These are phyloP conservation scores for Molanna angustata DNA, from an alignment of 2,888 invertebrate species.

Conservation along the genomic window DNA sequence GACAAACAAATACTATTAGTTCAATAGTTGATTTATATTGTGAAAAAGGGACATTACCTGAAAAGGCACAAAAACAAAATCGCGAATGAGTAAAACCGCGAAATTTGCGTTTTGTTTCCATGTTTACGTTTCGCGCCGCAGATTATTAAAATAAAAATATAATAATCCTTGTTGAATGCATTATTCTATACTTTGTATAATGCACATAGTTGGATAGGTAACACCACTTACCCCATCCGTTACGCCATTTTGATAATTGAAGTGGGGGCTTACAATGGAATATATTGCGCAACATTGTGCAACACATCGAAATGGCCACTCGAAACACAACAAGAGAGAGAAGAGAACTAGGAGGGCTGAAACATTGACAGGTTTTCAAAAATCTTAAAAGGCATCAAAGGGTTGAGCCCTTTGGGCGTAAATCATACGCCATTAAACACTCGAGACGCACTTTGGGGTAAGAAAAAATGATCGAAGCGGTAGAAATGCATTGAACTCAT, in stretches of 20 bases:
- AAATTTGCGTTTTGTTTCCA: not conserved
- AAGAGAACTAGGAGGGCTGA: no score
- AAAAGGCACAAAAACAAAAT: no score
- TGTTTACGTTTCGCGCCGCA: constrained; percentile 8
- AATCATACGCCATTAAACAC: constrained; percentile 14
- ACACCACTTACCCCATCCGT: not conserved
- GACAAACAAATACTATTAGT: no score
- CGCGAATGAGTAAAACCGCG: not conserved
- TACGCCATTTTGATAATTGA: constrained; percentile 6
- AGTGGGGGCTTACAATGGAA: constrained; percentile 12
- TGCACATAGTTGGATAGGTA: no score
- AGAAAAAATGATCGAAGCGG: constrained; percentile 3
- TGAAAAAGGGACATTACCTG: no score
- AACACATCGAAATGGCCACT: constrained; percentile 12
- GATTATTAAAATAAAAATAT: constrained; percentile 5
- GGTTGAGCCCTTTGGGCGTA: constrained; percentile 8
- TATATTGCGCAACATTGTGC: constrained; percentile 10
- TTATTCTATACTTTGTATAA: no score
- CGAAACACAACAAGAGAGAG: constrained; percentile 4
- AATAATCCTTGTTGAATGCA: not conserved
- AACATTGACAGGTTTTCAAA: constrained; percentile 15
- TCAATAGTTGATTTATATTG: no score
- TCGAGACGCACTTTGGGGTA: constrained; percentile 17
- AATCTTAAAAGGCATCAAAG: constrained; percentile 1
- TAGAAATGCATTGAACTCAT: constrained; percentile 10